Base-by-base conservation (phyloP, 2,888 invertebrate genomes). In the Plemyria rubiginata region DNA sequence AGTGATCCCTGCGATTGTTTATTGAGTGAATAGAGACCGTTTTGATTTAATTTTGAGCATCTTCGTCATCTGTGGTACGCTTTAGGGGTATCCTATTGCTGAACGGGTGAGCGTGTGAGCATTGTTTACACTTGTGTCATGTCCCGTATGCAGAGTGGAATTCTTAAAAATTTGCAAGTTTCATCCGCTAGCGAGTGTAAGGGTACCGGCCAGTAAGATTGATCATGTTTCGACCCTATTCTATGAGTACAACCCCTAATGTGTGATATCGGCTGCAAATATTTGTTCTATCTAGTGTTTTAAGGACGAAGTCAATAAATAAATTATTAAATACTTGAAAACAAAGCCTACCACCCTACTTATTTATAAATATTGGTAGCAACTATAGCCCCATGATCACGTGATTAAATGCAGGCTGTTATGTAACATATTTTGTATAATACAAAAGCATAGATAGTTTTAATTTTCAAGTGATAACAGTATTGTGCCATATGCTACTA, bases 211-310 rank as follows among this genome's bases (percentile, higher is more conserved):
- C 36, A 52, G 60, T n/a, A 32, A 43, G 40, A 28, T 46, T 46
- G 22, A 40, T 46, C 11, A 57, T 22, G 13, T 57, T 29, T 4
- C 8, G 46, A 46, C 28, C 56, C 49, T 62, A 57, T 32, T n/a
- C 40, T 62, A 62, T 43, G 53, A 62, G 49, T 62, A 57, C 41
- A 61, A 46, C 41, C 48, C 46, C 46, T 16, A 16, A n/a, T 43
- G 32, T 58, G 58, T 54, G 54, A 58, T 48, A 46, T 50, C 15
- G 51, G 16, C 29, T 62, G 58, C 49, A 50, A n/a, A 50, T 11
- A 38, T 51, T 62, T 54, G 54, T 54, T 62, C 62, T 51, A 58
- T 22, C 12, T 57, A 50, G 50, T 58, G 45, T 40, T 16, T 38
- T 8, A 46, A n/a, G 15, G 7, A 36, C 11, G 5, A 7, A 50